Evolutionary conservation across 2,113 vertebrate species (phyloP).

Genomic region (Irena cyanogastra): DNA sequence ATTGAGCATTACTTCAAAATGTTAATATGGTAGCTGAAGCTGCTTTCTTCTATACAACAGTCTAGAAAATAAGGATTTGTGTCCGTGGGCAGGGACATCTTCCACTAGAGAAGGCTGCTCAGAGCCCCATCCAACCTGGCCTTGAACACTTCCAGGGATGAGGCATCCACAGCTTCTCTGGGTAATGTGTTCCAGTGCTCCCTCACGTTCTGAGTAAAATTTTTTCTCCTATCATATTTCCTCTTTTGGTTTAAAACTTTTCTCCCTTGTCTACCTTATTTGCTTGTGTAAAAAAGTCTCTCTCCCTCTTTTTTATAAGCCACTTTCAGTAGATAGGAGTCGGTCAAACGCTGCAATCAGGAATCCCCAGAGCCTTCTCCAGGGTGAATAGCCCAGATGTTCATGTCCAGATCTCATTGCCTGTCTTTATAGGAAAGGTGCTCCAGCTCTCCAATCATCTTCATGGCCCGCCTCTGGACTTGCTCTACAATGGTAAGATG

Average conservation of each 20-base stretch:
- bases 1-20: background rate
- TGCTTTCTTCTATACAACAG: background rate
- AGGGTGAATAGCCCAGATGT: background rate
- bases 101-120: background rate
- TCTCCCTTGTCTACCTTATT: background rate
- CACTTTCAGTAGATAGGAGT: background rate
- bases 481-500: background rate
- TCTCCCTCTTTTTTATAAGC: background rate
- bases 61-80: background rate
- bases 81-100: background rate
- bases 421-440: background rate
- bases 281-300: background rate
- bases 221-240: background rate
- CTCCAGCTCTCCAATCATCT: background rate
- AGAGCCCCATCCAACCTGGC: no score
- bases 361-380: background rate
- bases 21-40: background rate
- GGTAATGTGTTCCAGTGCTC: background rate
- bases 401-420: accelerated
- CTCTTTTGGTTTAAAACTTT: background rate
- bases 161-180: background rate
- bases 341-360: background rate
- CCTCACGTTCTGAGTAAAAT: background rate
- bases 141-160: background rate
- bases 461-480: background rate